Evolutionary conservation across 2,113 vertebrate genomes (phyloP), one percentile per base, ranked within the genome.

Genomic region (Anthoscopus minutus): DNA sequence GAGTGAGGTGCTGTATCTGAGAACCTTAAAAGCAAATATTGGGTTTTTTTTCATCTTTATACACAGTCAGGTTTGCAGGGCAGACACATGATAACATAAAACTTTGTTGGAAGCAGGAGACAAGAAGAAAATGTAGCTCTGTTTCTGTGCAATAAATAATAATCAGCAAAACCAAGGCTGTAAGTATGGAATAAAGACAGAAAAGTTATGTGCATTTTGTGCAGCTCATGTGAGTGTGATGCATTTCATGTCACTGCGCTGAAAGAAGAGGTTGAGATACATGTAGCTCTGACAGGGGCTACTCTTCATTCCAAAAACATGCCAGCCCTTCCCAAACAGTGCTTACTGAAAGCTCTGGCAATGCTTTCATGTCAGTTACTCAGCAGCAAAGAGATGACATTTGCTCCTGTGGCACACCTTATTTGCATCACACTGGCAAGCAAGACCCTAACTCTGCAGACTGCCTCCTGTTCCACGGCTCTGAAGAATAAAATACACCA

Each of bases 1-100:
- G 99, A 35, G 98, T 98, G 91, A 99, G 98, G 97, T 99, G 99
- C 95, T 99, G 99, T 95, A 99, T 98, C 97, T 99, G 99, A 96
- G 98, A 98, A 81, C 99, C 99, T 99, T 90, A 88, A 96, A 95
- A 97, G 95, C 93, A 94, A 96, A 97, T 97, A 97, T 96, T 88
- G 89, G 0, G 33, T 69, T 78, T 93, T 94, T 97, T 89, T 96
- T 95, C 81, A 95, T 97, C 95, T 97, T 97, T 92, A 96, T 81
- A 97, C 62, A 96, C 88, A 97, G 69, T 96, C 61, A 97, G 80
- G 84, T 84, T 96, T 58, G 94, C 65, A 96, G 96, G 96, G 96
- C 69, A 97, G 89, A 96, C 86, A 97, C 67, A 97, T 31, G 81
- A 80, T 85, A 96, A 96, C 80, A 96, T 38, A 96, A 93, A 88